Conservation (phyloP, 2,888 invertebrate genomes). For the Drosophila incognita region DNA sequence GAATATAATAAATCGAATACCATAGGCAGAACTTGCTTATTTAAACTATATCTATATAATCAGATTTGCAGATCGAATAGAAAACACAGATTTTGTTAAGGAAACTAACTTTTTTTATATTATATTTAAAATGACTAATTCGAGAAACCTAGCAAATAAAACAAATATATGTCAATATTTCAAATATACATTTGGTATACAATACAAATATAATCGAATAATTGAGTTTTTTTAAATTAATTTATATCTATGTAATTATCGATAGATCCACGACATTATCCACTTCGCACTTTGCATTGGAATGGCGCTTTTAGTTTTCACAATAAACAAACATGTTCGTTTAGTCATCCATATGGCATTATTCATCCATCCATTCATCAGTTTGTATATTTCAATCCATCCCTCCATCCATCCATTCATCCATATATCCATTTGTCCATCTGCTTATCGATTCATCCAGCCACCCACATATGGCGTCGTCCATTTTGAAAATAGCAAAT, state of each 20-base stretch:
- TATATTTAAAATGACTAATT: background rate
- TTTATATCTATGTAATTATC: background rate
- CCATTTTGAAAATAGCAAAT: conserved; percentile 17
- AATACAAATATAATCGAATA: background rate
- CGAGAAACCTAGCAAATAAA: background rate
- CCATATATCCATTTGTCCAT: background rate
- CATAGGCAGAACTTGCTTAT: background rate
- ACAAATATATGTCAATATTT: background rate
- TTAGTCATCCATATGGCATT: conserved; percentile 60
- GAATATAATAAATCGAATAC: background rate
- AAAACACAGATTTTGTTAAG: background rate
- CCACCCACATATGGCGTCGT: conserved; percentile 27
- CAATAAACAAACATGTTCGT: conserved; percentile 40
- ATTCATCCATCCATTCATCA: conserved; percentile 2
- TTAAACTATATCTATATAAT: background rate
- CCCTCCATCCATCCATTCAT: background rate
- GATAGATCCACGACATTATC: conserved; percentile 20
- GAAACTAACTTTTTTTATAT: too few species aligned
- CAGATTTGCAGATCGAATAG: background rate
- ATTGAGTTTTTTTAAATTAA: background rate
- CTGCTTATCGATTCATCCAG: conserved; percentile 1
- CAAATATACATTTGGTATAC: background rate
- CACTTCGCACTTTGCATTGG: conserved; percentile 27
- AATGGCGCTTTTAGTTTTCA: conserved; percentile 39
- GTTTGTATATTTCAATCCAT: background rate